A percentile compares a stretch with the other conserved stretches of the same genome.
Conservation (phyloP, 2,888 invertebrate species). For the Linnaemya vulpina region DNA sequence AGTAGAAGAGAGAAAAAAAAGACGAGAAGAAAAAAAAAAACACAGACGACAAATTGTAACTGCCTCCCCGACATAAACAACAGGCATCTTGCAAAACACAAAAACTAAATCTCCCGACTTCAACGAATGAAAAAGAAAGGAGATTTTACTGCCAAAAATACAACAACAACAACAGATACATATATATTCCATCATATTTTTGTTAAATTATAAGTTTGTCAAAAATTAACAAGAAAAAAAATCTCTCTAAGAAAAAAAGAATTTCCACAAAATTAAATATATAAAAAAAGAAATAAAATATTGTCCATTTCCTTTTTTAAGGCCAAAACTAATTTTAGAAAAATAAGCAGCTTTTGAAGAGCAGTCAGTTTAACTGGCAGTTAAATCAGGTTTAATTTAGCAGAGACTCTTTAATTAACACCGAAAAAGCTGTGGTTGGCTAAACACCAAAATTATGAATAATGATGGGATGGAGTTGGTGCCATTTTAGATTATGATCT, state of each 20-base stretch:
- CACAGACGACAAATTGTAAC: conserved; percentile 58
- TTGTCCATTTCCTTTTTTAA: conserved; percentile 5
- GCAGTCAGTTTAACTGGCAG: not conserved
- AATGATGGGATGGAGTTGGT: too few species aligned
- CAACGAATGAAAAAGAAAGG: not conserved
- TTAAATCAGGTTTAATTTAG: not conserved
- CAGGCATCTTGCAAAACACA: not conserved
- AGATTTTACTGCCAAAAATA: not conserved
- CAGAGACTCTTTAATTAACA: too few species aligned
- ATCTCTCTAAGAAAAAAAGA: not conserved
- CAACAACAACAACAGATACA: too few species aligned
- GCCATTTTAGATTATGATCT: too few species aligned
- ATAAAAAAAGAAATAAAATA: too few species aligned
- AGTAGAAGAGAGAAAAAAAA: not conserved
- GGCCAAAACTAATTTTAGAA: not conserved
- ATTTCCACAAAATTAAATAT: too few species aligned
- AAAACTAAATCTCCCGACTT: not conserved
- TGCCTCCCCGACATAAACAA: conserved; percentile 17
- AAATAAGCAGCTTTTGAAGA: not conserved
- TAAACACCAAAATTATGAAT: too few species aligned
- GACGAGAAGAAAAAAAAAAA: not conserved
- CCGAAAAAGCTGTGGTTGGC: too few species aligned
- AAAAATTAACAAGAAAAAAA: not conserved
- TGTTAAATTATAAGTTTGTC: conserved; percentile 19
- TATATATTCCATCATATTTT: conserved; percentile 25